Evolutionary conservation across 2,113 vertebrate species (phyloP).

Genomic region (Rutilus rutilus): DNA sequence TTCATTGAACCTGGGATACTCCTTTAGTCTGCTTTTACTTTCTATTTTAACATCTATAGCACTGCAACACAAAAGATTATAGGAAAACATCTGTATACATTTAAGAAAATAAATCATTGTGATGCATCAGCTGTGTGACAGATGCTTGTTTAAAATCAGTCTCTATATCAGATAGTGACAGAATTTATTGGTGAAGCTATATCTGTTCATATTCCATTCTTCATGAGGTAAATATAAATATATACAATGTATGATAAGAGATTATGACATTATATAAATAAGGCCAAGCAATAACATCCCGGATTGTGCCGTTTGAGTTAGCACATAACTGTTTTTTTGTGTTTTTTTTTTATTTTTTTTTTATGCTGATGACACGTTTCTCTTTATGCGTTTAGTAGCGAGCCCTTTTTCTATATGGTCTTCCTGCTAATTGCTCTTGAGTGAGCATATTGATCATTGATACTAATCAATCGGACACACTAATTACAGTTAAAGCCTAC

Average conservation of each 20-base stretch:
- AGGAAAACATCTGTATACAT: not conserved
- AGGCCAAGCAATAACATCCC: not conserved
- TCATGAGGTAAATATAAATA: not conserved
- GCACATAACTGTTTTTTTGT: not conserved
- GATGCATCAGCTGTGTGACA: slow-evolving; percentile 21
- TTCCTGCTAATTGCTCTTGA: slow-evolving; percentile 67
- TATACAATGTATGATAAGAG: slow-evolving; percentile 1
- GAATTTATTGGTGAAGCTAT: not conserved
- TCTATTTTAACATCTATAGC: not conserved
- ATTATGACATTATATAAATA: not conserved
- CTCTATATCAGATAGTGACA: not conserved
- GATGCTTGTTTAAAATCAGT: slow-evolving; percentile 24
- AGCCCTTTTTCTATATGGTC: not conserved
- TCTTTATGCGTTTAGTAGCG: not conserved
- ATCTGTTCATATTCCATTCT: not conserved
- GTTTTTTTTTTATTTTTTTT: not conserved
- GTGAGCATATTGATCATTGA: slow-evolving; percentile 75
- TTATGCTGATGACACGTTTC: not conserved
- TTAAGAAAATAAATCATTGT: not conserved
- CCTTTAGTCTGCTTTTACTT: not conserved
- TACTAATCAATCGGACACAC: slow-evolving; percentile 70
- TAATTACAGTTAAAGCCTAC: slow-evolving; percentile 68
- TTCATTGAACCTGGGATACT: not conserved
- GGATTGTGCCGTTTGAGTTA: not conserved
- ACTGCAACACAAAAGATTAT: slow-evolving; percentile 10